A percentile compares a stretch with the other conserved stretches of the same genome.
Evolutionary conservation across 2,888 invertebrate genomes (phyloP).

Genomic region (Augochlorella aurata): DNA sequence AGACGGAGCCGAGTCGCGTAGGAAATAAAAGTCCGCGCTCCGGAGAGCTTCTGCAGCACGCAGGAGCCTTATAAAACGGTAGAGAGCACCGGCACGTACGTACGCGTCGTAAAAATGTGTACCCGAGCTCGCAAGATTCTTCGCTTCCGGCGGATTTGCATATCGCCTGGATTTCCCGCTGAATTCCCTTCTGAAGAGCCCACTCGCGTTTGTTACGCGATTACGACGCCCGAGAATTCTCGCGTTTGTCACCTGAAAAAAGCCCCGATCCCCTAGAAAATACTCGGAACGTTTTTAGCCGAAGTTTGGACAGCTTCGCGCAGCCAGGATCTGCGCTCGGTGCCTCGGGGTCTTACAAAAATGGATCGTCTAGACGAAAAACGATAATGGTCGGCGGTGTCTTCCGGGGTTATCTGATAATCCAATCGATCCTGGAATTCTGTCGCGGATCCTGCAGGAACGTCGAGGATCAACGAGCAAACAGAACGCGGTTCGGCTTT

Average conservation of each 20-base stretch:
- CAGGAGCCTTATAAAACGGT: not conserved
- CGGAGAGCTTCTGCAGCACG: not conserved
- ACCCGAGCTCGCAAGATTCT: conserved; percentile 10
- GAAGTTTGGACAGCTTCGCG: not conserved
- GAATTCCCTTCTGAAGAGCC: not conserved
- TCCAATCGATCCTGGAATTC: conserved; percentile 30
- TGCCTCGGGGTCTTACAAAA: not conserved
- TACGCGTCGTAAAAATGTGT: not conserved
- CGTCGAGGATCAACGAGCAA: conserved; percentile 27
- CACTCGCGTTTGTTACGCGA: not conserved
- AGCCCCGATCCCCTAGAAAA: not conserved
- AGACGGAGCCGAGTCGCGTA: not conserved
- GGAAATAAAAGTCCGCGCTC: not conserved
- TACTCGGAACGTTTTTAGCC: not conserved
- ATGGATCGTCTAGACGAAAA: not conserved
- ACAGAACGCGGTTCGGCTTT: conserved; percentile 7
- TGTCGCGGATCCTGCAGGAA: conserved; percentile 3
- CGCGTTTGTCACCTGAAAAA: not conserved
- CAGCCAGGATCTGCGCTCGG: not conserved
- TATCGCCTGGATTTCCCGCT: conserved; percentile 19
- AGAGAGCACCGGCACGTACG: not conserved
- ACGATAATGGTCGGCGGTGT: not conserved
- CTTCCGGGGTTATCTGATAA: conserved; percentile 18
- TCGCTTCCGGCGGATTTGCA: conserved; percentile 19
- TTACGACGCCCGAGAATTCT: not conserved